Evolutionary conservation across 2,797 vertebrate species (phyloP), one percentile per base, ranked within the genome.

Genomic region (Ammospiza maritima): DNA sequence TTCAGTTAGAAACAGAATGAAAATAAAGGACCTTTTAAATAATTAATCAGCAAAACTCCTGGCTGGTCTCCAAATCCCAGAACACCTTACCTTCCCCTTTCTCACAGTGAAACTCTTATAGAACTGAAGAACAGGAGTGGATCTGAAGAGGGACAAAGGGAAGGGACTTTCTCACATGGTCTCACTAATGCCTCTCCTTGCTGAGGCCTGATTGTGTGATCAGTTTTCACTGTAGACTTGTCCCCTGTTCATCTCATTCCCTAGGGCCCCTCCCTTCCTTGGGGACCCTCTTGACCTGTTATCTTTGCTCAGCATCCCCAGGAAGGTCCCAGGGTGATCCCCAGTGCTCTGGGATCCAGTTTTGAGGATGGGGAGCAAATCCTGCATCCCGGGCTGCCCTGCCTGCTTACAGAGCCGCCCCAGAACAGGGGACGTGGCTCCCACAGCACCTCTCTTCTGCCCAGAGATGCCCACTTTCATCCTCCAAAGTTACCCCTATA

Each of bases 11-110:
- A 79, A 61, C 10, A 13, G 54, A 66, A 86, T 22, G 57, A 60
- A 30, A 93, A 94, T 89, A 85, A 92, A 91, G 27, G 32, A 54
- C 18, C 42, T 80, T 91, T 91, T 32, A 88, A 92, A 79, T 74
- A 65, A 95, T 85, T 82, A 85, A 93, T 83, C 87, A 58, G 78
- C 53, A 83, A 77, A 25, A 47, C 50, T 82, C 44, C 45, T 87
- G 87, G 78, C 42, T 80, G 64, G 45, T 25, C 48, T 85, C 48
- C 81, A 85, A 58, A 67, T 38, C 75, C 15, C 58, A 44, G 69
- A 61, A 44, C 82, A 69, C 36, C 36, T 36, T 36, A 36, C 36
- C 36, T 36, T 36, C 36, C 45, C 48, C 21, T 73, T 92, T 72
- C 87, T 94, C 62, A 20, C 30, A 48, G 79, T 53, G 74, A 26